These are phyloP conservation scores for Chloroclysta siterata DNA, from an alignment of 2,888 invertebrate species.

Conservation along the genomic window DNA sequence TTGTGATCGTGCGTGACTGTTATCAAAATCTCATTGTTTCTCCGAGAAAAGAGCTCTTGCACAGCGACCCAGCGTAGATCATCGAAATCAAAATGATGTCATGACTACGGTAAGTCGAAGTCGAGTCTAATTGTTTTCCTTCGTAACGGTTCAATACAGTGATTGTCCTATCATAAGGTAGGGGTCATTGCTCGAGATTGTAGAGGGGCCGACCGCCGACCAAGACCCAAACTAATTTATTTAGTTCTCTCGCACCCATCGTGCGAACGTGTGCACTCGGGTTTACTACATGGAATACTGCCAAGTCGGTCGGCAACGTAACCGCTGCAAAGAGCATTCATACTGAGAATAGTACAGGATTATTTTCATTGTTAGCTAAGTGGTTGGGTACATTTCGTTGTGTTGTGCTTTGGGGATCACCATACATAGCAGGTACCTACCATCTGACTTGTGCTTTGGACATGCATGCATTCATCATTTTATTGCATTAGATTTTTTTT, in stretches of 20 bases:
- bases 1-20: constrained; percentile 25
- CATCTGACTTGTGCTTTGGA: constrained; percentile 28
- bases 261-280: constrained; percentile 48
- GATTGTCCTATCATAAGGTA: constrained; percentile 29
- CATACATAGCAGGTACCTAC: background rate
- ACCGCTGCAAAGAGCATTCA: constrained; percentile 37
- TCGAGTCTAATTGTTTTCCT: constrained; percentile 43
- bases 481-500: too few relatives aligned
- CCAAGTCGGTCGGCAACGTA: constrained; percentile 70
- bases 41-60: constrained; percentile 41
- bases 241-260: constrained; percentile 53
- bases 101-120: constrained; percentile 71
- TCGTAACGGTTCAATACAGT: constrained; percentile 35
- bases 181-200: constrained; percentile 39
- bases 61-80: constrained; percentile 12
- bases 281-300: constrained; percentile 68
- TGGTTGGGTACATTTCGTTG: constrained; percentile 15
- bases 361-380: constrained; percentile 32
- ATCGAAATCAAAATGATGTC: constrained; percentile 58
- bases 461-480: background rate
- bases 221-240: constrained; percentile 51
- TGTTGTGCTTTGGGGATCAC: constrained; percentile 14
- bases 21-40: constrained; percentile 48
- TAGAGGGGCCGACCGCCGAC: constrained; percentile 54
- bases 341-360: constrained; percentile 39